phyloP scores from a whole-genome alignment of 2,113 vertebrate genomes.

The Plestiodon gilberti region DNA sequence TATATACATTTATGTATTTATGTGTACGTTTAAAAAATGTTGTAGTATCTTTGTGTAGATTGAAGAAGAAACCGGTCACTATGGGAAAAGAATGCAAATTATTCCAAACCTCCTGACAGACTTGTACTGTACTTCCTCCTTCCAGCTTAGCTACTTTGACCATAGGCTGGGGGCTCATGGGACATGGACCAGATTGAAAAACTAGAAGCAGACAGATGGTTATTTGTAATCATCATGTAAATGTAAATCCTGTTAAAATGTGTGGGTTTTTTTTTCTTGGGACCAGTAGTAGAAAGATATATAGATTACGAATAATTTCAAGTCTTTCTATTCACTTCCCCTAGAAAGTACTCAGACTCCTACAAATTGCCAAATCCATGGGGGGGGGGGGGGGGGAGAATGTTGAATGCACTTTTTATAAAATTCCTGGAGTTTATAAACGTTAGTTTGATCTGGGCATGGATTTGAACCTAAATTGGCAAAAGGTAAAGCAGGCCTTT shows the following conservation, averaged over 20 bases:
- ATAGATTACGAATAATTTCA: slow-evolving; percentile 61
- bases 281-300: slow-evolving; percentile 54
- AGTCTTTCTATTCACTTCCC: slow-evolving; percentile 1
- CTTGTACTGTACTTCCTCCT: slow-evolving; percentile 52
- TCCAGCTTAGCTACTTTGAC: slow-evolving; percentile 68
- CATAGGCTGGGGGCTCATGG: slow-evolving; percentile 65
- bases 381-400: slow-evolving; percentile 44
- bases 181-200: slow-evolving; percentile 73
- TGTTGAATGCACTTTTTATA: slow-evolving; percentile 28
- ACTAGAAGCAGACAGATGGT: slow-evolving; percentile 76
- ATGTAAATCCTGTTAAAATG: slow-evolving; percentile 73
- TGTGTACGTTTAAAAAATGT: slow-evolving; percentile 51
- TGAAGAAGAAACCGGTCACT: slow-evolving; percentile 43
- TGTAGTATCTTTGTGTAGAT: background rate
- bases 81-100: slow-evolving; percentile 79
- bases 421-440: slow-evolving; percentile 45
- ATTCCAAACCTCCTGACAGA: slow-evolving; percentile 68
- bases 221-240: slow-evolving; percentile 79
- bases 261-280: slow-evolving; percentile 49
- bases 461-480: slow-evolving; percentile 54
- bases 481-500: slow-evolving; percentile 53
- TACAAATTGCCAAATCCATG: slow-evolving; percentile 49
- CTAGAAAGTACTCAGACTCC: slow-evolving; percentile 43
- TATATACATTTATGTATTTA: slow-evolving; percentile 29
- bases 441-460: slow-evolving; percentile 21